These are phyloP conservation scores for Eurois occulta DNA, from an alignment of 2,888 invertebrate species.

Conservation along the genomic window DNA sequence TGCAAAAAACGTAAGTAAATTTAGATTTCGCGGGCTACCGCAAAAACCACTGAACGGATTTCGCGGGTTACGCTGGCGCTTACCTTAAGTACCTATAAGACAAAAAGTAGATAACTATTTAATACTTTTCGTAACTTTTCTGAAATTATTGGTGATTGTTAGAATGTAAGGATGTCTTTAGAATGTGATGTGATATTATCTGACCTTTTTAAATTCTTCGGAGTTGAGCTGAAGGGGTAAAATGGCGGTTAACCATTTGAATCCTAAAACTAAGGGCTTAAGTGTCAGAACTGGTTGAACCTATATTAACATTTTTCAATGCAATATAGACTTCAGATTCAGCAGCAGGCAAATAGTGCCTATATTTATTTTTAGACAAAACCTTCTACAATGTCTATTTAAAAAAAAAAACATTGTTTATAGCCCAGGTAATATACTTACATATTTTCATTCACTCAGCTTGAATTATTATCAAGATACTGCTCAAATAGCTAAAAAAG, in stretches of 20 bases:
- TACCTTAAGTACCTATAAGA: background rate
- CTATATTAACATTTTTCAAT: background rate
- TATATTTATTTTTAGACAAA: background rate
- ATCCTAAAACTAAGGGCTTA: background rate
- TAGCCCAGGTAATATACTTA: background rate
- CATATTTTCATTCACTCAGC: background rate
- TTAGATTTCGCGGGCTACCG: too few species aligned
- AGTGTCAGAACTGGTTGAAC: background rate
- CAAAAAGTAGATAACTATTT: slow-evolving; percentile 1
- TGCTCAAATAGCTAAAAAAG: slow-evolving; percentile 9
- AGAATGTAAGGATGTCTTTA: slow-evolving; percentile 18
- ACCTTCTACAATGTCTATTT: background rate
- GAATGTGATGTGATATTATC: slow-evolving; percentile 14
- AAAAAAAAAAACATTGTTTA: background rate
- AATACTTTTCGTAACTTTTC: slow-evolving; percentile 12
- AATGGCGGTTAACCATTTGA: background rate
- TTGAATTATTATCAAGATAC: slow-evolving; percentile 8
- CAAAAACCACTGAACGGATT: too few species aligned
- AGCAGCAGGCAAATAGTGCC: background rate
- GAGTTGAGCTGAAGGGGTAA: background rate
- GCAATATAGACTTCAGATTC: background rate
- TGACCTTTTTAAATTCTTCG: background rate
- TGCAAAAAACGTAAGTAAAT: too few species aligned
- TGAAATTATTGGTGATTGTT: slow-evolving; percentile 32
- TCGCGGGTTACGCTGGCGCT: too few species aligned